phyloP scores from a whole-genome alignment of 2,113 vertebrate species.

The Cyanoderma ruficeps region DNA sequence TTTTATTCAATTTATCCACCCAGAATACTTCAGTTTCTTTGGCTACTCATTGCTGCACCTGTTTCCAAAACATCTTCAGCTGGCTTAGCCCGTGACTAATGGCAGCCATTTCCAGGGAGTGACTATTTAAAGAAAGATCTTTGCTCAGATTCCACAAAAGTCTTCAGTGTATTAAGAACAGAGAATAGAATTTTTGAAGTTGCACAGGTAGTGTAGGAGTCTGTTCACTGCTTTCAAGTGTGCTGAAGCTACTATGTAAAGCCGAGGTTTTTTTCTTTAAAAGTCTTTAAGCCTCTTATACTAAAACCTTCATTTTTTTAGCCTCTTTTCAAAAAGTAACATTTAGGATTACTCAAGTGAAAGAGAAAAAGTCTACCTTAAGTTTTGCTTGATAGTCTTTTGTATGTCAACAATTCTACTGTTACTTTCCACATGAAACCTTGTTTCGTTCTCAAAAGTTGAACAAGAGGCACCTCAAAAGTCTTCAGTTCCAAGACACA shows the following conservation, averaged over 20 bases:
- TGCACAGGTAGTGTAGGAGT: background rate
- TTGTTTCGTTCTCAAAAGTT: background rate
- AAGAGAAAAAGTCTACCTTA: background rate
- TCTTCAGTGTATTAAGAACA: background rate
- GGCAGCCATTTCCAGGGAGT: slow-evolving; percentile 39
- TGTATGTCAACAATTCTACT: background rate
- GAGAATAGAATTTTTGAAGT: background rate
- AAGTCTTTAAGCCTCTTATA: slow-evolving; percentile 38
- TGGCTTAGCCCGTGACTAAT: slow-evolving; percentile 32
- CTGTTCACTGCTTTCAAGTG: background rate
- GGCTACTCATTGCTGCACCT: slow-evolving; percentile 24
- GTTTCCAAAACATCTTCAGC: slow-evolving; percentile 45
- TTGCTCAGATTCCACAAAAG: slow-evolving; percentile 1
- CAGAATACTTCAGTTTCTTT: background rate
- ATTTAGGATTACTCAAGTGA: slow-evolving; percentile 5
- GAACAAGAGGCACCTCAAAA: background rate
- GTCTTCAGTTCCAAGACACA: background rate
- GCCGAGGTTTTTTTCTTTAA: background rate
- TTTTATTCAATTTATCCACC: background rate
- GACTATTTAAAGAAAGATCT: slow-evolving; percentile 53
- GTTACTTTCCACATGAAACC: background rate
- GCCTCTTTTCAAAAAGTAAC: slow-evolving; percentile 13
- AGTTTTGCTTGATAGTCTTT: background rate
- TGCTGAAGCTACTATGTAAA: slow-evolving; percentile 14
- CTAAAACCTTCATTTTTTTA: slow-evolving; percentile 22